Conservation (phyloP, 1,140 invertebrate genomes). For the Listronotus bonariensis region DNA sequence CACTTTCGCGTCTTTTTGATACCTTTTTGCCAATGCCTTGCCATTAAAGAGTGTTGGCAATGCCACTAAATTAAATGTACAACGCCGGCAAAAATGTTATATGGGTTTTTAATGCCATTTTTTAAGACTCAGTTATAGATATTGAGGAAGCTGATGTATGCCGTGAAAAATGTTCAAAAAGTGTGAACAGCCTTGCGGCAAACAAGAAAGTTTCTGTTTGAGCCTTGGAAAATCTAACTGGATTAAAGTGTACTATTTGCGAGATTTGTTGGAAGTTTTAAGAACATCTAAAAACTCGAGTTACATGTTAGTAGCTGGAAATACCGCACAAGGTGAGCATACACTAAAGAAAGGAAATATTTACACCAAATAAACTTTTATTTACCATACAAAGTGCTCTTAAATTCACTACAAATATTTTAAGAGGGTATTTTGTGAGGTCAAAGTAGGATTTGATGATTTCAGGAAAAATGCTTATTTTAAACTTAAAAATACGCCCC, state of each 20-base stretch:
- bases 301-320: slow-evolving; percentile 50
- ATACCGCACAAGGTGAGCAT: slow-evolving; percentile 49
- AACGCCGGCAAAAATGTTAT: too few species aligned
- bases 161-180: slow-evolving; percentile 9
- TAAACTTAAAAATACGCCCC: too few species aligned
- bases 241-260: slow-evolving; percentile 40
- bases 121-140: slow-evolving; percentile 15
- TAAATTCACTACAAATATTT: too few species aligned
- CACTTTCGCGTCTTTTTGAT: too few species aligned
- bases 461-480: too few species aligned
- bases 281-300: slow-evolving; percentile 18
- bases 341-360: too few species aligned
- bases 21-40: too few species aligned
- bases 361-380: neutral
- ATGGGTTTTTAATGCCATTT: too few species aligned
- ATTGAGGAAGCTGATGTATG: slow-evolving; percentile 36
- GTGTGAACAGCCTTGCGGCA: slow-evolving; percentile 18
- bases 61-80: too few species aligned
- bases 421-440: too few species aligned
- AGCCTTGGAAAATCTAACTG: slow-evolving; percentile 33
- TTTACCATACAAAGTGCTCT: neutral
- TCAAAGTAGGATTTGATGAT: neutral
- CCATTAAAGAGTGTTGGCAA: too few species aligned
- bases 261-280: slow-evolving; percentile 42
- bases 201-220: slow-evolving; percentile 20